phyloP scores from a whole-genome alignment of 2,797 vertebrate genomes.

The Ctenochaetus hawaiiensis region DNA sequence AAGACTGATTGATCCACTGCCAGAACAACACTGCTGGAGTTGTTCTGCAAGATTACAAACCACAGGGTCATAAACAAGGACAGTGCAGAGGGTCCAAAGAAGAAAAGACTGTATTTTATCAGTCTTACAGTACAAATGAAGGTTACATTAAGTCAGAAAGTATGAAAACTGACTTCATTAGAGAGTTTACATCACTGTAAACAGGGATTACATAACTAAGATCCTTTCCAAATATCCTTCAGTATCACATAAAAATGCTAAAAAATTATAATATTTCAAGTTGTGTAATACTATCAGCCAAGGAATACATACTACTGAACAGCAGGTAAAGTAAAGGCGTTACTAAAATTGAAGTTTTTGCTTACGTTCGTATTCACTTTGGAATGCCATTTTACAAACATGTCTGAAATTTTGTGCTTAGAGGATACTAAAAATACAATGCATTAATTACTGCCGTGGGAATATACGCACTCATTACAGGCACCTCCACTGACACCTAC shows the following conservation, averaged over 20 bases:
- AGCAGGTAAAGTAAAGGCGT: not conserved
- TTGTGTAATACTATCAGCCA: not conserved
- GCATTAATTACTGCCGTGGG: too few species aligned
- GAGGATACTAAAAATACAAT: too few species aligned
- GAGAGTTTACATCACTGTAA: too few species aligned
- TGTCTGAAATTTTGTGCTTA: too few species aligned
- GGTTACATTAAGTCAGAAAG: not conserved
- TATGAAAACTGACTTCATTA: not conserved
- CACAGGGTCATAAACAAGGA: not conserved
- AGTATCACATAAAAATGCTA: not conserved
- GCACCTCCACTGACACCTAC: too few species aligned
- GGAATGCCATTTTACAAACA: too few species aligned
- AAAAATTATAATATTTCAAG: not conserved
- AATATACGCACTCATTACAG: too few species aligned
- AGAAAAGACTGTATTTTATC: not conserved
- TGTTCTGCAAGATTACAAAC: constrained; percentile 83
- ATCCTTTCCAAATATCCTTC: not conserved
- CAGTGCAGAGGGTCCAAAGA: not conserved
- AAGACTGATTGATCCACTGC: constrained; percentile 99
- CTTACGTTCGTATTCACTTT: too few species aligned
- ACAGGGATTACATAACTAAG: not conserved
- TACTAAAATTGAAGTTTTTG: not conserved
- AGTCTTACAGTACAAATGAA: not conserved
- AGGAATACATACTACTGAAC: not conserved
- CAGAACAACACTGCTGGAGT: constrained; percentile 96